Conservation (phyloP, 2,888 invertebrate species). For the Urechis unicinctus region DNA sequence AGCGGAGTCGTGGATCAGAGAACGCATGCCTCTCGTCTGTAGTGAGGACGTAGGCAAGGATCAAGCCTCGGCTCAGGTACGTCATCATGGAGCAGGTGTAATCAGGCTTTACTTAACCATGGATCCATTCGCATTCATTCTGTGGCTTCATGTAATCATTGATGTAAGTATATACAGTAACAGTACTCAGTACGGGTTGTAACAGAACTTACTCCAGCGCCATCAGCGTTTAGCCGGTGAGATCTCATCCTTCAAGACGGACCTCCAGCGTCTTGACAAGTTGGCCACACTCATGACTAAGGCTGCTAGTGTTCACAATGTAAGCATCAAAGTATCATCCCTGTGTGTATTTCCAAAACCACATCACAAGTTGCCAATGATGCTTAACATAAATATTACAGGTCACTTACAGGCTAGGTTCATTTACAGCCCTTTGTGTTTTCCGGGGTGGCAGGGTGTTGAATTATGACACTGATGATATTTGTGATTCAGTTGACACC, state of each 20-base stretch:
- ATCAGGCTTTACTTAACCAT: neutral
- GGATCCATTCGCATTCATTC: neutral
- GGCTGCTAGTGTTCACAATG: slow-evolving; percentile 55
- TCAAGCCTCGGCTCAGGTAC: slow-evolving; percentile 77
- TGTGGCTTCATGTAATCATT: neutral
- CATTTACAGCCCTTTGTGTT: no score
- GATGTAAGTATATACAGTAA: neutral
- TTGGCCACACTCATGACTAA: slow-evolving; percentile 60
- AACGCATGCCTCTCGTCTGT: slow-evolving; percentile 84
- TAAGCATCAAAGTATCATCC: slow-evolving; percentile 26
- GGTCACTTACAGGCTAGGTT: no score
- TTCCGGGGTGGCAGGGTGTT: no score
- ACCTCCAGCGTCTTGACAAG: slow-evolving; percentile 72
- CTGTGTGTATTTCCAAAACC: no score
- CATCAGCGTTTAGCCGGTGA: slow-evolving; percentile 84
- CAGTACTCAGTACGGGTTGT: no score
- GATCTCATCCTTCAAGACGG: slow-evolving; percentile 73
- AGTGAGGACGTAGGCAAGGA: slow-evolving; percentile 87
- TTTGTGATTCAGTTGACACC: slow-evolving; percentile 16
- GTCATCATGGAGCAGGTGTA: no score
- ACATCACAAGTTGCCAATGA: no score
- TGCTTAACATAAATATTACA: no score
- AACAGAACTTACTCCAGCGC: slow-evolving; percentile 69
- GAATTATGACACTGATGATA: no score
- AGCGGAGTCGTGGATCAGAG: slow-evolving; percentile 94